Conservation (phyloP, 2,888 invertebrate species). For the Conus canariensis region DNA sequence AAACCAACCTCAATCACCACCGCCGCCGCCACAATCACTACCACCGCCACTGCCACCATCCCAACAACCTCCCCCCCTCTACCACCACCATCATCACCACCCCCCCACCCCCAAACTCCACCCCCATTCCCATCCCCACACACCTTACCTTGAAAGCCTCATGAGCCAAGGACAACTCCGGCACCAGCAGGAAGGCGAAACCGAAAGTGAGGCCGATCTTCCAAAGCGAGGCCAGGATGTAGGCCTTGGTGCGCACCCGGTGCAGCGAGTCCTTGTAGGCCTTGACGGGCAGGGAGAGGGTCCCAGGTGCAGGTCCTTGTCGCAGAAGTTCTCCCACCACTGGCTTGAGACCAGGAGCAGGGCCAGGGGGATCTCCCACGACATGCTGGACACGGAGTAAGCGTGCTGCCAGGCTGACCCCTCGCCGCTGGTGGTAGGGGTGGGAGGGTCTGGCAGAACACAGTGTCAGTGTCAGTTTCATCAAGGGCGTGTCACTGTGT, state of each 20-base stretch:
- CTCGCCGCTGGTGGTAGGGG: neutral
- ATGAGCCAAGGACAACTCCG: conserved; percentile 55
- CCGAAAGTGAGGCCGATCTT: conserved; percentile 66
- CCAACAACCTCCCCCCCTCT: no score
- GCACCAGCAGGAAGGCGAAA: conserved; percentile 64
- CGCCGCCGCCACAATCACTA: no score
- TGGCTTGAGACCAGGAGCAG: conserved; percentile 86
- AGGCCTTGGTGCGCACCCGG: conserved; percentile 63
- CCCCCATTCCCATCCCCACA: neutral
- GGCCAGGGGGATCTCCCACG: conserved; percentile 84
- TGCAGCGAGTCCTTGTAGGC: conserved; percentile 64
- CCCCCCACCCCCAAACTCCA: no score
- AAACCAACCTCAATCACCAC: no score
- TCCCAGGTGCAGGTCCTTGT: conserved; percentile 61
- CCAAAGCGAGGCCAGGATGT: conserved; percentile 67
- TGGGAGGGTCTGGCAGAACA: no score
- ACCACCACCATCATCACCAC: no score
- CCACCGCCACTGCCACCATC: no score
- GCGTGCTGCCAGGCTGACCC: conserved; percentile 48
- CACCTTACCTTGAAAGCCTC: conserved; percentile 48
- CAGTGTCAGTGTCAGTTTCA: no score
- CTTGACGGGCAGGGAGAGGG: conserved; percentile 57
- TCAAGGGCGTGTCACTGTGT: no score
- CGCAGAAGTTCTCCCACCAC: conserved; percentile 92
- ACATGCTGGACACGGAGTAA: conserved; percentile 58